Conservation (phyloP, 2,113 vertebrate genomes). For the Pitta sordida region DNA sequence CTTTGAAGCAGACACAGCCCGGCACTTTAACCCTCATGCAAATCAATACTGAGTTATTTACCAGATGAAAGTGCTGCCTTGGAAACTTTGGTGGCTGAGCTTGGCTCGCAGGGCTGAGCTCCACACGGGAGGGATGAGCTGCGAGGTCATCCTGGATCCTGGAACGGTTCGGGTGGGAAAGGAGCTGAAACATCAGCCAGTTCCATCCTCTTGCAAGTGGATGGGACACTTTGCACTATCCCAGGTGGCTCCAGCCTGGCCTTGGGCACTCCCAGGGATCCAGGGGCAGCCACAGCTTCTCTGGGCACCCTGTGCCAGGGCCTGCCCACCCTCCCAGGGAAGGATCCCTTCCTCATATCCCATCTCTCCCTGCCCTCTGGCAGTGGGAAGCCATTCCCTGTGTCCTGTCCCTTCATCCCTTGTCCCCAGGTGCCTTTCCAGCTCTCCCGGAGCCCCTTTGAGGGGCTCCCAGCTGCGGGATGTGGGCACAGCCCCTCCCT, state of each 20-base stretch:
- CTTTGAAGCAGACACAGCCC: neutral
- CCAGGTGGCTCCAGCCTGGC: neutral
- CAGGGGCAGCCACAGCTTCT: neutral
- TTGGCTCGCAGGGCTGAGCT: neutral
- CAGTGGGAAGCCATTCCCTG: neutral
- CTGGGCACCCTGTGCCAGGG: neutral
- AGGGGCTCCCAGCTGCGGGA: too few relatives aligned
- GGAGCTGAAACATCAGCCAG: fast-evolving
- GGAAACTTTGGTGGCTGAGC: neutral
- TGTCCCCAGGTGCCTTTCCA: neutral
- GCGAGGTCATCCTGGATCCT: neutral
- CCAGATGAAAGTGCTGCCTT: neutral
- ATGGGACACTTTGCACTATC: fast-evolving
- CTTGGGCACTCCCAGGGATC: neutral
- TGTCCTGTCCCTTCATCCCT: too few relatives aligned
- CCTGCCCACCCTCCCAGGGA: fast-evolving
- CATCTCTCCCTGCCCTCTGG: neutral
- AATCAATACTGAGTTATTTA: neutral
- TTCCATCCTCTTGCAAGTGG: neutral
- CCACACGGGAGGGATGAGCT: neutral
- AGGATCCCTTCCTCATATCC: neutral
- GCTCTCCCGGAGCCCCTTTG: neutral
- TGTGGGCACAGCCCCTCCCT: neutral
- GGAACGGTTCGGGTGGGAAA: neutral
- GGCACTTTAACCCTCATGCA: neutral